Base-by-base conservation (phyloP, 2,113 vertebrate genomes). In the Potamarius usumacintae region DNA sequence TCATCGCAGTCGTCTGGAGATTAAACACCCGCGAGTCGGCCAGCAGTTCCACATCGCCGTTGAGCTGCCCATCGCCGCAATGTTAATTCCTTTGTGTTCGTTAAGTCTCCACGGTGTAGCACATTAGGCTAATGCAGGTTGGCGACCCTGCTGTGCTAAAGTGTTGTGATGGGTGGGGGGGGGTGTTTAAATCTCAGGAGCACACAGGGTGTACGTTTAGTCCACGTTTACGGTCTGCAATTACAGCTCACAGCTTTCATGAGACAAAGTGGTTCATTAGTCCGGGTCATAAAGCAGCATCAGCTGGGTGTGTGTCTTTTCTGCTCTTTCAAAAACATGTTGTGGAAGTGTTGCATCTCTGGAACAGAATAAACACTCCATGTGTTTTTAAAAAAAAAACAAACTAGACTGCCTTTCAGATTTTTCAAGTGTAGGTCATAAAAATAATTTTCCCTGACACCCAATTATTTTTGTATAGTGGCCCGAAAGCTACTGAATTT, bases 261-360 rank as follows among this genome's bases (percentile, higher is more conserved):
- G 90, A 93, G 92, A 84, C 91, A 88, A 84, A 90, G 89, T 94
- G 94, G 94, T 96, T 93, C 95, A 95, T 95, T 94, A 93, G 91
- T 42, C 57, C 81, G 92, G 94, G 93, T 95, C 91, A 93, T 90
- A 86, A 90, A 77, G 87, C 91, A 93, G 93, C 93, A 91, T 92
- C 84, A 88, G 52, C 72, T 88, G 72, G 30, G 14, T 8, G 20
- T 22, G 15, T 58, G 9, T 62, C 20, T 18, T 15, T 57, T 55
- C 53, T 17, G 15, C 1, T 34, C 12, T 80, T 80, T 78, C 25
- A 76, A 55, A n/a, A 78, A 78, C 2, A 5, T 78, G 10, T 78
- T 2, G 12, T n/a, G 50, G 52, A 10, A 48, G 71, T 34, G 30
- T 1, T 14, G 50, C n/a, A 53, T 52, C 10, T 67, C 14, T 71